Base-by-base conservation (phyloP, 2,888 invertebrate genomes). In the Agrochola macilenta region DNA sequence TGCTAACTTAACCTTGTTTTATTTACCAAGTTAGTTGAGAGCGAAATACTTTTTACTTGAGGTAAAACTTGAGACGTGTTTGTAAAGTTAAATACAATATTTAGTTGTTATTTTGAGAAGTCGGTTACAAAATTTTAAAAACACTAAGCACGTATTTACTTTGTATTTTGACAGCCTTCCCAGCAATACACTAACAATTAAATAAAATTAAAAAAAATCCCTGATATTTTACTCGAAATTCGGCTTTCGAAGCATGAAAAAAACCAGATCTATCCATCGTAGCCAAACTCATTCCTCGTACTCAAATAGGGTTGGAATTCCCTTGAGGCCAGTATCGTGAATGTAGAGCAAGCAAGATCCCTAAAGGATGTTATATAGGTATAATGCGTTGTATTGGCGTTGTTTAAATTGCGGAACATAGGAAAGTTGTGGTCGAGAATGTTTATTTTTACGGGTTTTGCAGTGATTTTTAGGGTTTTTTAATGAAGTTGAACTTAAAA, bases 261-360 rank as follows among this genome's bases (percentile, higher is more conserved):
- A 72, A 82, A 73, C 35, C 43, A 57, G 57, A 74, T 68, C 54
- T 75, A 74, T 78, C 57, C 69, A 65, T 74, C 39, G 69, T 57
- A 39, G 26, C 17, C n/a, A 70, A 70, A 74, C 73, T 76, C 68
- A 77, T 84, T 78, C 35, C 69, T 81, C 69, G 75, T 80, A 77
- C 81, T 76, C 72, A 78, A 83, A 84, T 81, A 82, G 69, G 72
- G 78, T 58, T 26, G 68, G 49, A 61, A 75, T 39, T 74, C 85
- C 54, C 80, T 58, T 4, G 83, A 54, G 83, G 61, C 63, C 79
- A 23, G 49, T 71, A 65, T 75, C 74, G 58, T 54, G 70, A 78
- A 82, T 76, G 70, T 77, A 61, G 78, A 76, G 70, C 79, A 76
- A 63, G 58, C 46, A 49, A 60, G 2, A 23, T 64, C 72, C 60